Conservation (phyloP, 2,888 invertebrate species). For the Strigamia crassipes region DNA sequence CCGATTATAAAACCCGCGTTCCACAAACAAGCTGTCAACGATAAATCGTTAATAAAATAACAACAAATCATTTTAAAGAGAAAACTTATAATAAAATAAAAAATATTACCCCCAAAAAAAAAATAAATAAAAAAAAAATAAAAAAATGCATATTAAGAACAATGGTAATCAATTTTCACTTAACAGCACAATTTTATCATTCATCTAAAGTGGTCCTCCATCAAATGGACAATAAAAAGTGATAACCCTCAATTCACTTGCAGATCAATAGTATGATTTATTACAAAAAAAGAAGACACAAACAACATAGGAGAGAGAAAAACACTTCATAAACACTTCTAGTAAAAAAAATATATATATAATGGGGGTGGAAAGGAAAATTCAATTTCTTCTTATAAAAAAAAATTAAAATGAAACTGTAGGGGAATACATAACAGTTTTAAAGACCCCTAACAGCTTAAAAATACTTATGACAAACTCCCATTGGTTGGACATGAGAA, state of each 20-base stretch:
- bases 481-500: no score
- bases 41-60: conserved; percentile 6
- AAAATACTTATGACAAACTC: no score
- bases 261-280: conserved; percentile 27
- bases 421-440: no score
- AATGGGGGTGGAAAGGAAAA: no score
- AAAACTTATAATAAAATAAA: neutral
- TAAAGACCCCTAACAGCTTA: no score
- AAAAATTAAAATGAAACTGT: no score
- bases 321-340: neutral
- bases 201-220: conserved; percentile 42
- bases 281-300: neutral
- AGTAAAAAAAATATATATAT: neutral
- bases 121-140: neutral
- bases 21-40: neutral
- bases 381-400: no score
- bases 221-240: conserved; percentile 42
- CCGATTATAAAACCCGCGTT: neutral
- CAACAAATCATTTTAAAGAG: neutral
- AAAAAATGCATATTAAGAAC: conserved; percentile 13
- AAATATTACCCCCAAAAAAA: neutral
- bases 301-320: neutral
- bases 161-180: conserved; percentile 32
- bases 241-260: conserved; percentile 33
- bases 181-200: conserved; percentile 36